phyloP scores from a whole-genome alignment of 2,888 invertebrate species.

The Erebia epiphron region DNA sequence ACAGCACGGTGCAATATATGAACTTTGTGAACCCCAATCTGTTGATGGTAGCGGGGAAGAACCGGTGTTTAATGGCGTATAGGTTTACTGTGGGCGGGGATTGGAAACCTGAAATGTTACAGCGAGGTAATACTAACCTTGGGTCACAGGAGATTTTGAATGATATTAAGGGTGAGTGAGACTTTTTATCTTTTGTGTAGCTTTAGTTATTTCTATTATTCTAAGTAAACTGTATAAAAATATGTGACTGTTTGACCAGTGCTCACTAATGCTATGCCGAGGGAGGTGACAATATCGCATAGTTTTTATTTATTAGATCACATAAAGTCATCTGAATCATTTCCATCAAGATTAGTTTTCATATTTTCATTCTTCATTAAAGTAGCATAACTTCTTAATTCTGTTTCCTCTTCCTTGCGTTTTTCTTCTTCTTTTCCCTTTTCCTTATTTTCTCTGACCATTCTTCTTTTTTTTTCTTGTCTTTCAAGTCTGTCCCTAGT shows the following conservation, averaged over 20 bases:
- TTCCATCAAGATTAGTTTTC: conserved; percentile 92
- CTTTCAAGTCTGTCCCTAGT: conserved; percentile 92
- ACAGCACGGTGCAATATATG: conserved; percentile 69
- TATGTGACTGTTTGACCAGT: no score
- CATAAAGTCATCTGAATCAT: conserved; percentile 98
- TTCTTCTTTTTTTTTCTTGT: conserved; percentile 93
- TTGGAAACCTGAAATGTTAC: conserved; percentile 72
- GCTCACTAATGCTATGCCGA: no score
- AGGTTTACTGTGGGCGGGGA: conserved; percentile 49
- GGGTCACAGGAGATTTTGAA: conserved; percentile 77
- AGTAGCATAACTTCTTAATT: conserved; percentile 91
- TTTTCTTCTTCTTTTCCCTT: conserved; percentile 91
- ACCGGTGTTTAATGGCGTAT: conserved; percentile 71
- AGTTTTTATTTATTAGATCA: conserved; percentile 59
- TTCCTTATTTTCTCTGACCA: conserved; percentile 89
- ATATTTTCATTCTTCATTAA: conserved; percentile 92
- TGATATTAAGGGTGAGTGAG: conserved; percentile 63
- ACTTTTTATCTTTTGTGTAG: neutral
- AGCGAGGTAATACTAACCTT: conserved; percentile 62
- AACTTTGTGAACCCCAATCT: conserved; percentile 62
- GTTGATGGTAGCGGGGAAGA: conserved; percentile 70
- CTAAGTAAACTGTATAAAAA: no score
- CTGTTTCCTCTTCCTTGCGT: conserved; percentile 90
- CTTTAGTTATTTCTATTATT: neutral
- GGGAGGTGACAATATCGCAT: neutral